phyloP scores from a whole-genome alignment of 2,797 vertebrate genomes.

The Sardinella longiceps region DNA sequence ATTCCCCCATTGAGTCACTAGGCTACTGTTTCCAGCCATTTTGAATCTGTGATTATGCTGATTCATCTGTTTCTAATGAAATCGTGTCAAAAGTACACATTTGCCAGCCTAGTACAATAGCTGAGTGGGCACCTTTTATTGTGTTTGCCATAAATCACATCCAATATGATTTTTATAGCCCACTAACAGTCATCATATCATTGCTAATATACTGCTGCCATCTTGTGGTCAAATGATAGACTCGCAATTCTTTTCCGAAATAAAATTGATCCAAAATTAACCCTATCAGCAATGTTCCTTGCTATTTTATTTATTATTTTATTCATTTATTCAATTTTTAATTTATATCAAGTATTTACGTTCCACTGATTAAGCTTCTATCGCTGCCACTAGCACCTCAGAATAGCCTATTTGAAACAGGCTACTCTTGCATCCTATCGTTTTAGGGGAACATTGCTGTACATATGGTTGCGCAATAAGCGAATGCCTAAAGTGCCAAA shows the following conservation, averaged over 20 bases:
- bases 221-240: conserved; percentile 29
- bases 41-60: conserved; percentile 38
- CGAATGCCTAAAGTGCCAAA: not conserved
- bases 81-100: conserved; percentile 46
- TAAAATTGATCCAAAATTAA: too few relatives aligned
- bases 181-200: not conserved
- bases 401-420: too few relatives aligned
- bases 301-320: too few relatives aligned
- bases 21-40: conserved; percentile 30
- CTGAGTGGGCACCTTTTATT: conserved; percentile 20
- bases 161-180: conserved; percentile 17
- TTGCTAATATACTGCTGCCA: conserved; percentile 38
- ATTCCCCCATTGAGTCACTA: conserved; percentile 36
- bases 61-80: conserved; percentile 46
- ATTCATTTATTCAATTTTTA: too few relatives aligned
- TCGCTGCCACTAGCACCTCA: too few relatives aligned
- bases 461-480: too few relatives aligned
- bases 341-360: too few relatives aligned
- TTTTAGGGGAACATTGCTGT: not conserved
- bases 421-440: too few relatives aligned
- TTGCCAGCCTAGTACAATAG: conserved; percentile 40
- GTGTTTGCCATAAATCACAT: conserved; percentile 52
- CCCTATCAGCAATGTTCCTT: too few relatives aligned
- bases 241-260: not conserved
- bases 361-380: too few relatives aligned